Evolutionary conservation across 1,140 invertebrate genomes (phyloP).

Genomic region (Drosophila littoralis): DNA sequence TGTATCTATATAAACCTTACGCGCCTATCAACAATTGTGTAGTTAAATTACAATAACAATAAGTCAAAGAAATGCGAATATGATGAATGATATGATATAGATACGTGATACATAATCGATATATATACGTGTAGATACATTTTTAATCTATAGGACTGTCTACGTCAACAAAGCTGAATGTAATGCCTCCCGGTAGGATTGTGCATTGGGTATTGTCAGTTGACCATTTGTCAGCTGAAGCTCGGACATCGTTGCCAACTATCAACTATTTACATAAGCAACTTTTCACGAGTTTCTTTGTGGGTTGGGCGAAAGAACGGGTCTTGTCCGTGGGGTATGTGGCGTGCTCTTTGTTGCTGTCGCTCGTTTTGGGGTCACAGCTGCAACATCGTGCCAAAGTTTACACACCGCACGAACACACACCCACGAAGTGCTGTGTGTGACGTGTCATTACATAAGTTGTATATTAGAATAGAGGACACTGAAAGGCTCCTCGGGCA

Average conservation of each 20-base stretch:
- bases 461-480: conserved; percentile 45
- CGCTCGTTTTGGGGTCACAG: conserved; percentile 50
- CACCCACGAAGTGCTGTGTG: conserved; percentile 41
- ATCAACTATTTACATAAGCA: conserved; percentile 51
- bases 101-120: conserved; percentile 21
- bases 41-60: conserved; percentile 31
- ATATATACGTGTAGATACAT: conserved; percentile 10
- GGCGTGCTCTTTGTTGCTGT: neutral
- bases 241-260: conserved; percentile 15
- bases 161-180: conserved; percentile 30
- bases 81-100: conserved; percentile 32
- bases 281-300: conserved; percentile 27
- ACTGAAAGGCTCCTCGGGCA: neutral
- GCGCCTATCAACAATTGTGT: conserved; percentile 30
- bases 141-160: conserved; percentile 6
- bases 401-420: conserved; percentile 30
- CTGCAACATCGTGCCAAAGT: conserved; percentile 57
- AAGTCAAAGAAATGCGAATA: conserved; percentile 5
- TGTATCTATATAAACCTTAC: conserved; percentile 17
- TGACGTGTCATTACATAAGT: conserved; percentile 70
- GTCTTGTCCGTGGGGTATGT: neutral
- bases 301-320: neutral
- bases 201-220: conserved; percentile 41
- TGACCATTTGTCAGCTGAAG: conserved; percentile 75
- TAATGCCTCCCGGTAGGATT: conserved; percentile 13